These are phyloP conservation scores for Helicoverpa zea DNA, from an alignment of 1,140 invertebrate species.

Conservation along the genomic window DNA sequence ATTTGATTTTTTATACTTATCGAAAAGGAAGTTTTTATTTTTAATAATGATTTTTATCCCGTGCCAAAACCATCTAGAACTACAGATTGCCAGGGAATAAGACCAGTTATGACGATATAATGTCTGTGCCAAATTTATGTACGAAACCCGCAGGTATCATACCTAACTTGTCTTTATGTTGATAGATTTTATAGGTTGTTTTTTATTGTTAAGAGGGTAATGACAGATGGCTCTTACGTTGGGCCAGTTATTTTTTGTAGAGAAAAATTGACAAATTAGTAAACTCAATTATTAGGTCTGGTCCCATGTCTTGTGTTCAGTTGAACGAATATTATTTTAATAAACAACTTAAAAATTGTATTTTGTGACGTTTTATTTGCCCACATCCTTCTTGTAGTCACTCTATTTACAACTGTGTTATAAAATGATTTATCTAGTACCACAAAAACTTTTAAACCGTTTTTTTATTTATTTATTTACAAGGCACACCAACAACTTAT, in stretches of 20 bases:
- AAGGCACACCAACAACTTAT: no score
- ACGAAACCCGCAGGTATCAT: slow-evolving; percentile 68
- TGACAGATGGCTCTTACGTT: slow-evolving; percentile 66
- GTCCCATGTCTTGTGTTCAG: slow-evolving; percentile 84
- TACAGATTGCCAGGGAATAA: slow-evolving; percentile 64
- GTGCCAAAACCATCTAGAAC: slow-evolving; percentile 83
- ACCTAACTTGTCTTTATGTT: slow-evolving; percentile 81
- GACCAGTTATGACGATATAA: slow-evolving; percentile 61
- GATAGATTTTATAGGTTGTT: slow-evolving; percentile 86
- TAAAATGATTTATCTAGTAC: no score
- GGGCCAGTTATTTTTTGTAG: slow-evolving; percentile 75
- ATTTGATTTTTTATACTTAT: slow-evolving; percentile 66
- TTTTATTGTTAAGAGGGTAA: slow-evolving; percentile 85
- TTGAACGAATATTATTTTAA: slow-evolving; percentile 87
- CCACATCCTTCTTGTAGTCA: no score
- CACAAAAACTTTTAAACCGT: no score
- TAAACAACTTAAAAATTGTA: slow-evolving; percentile 85
- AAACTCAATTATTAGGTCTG: slow-evolving; percentile 85
- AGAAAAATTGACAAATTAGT: slow-evolving; percentile 80
- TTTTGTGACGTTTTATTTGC: slow-evolving; percentile 64
- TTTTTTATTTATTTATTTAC: no score
- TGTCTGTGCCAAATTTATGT: slow-evolving; percentile 82
- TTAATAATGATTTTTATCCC: slow-evolving; percentile 57
- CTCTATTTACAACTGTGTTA: no score
- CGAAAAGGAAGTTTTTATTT: slow-evolving; percentile 62